These are phyloP conservation scores for Mactromeris polynyma DNA, from an alignment of 2,888 invertebrate species.

Conservation along the genomic window DNA sequence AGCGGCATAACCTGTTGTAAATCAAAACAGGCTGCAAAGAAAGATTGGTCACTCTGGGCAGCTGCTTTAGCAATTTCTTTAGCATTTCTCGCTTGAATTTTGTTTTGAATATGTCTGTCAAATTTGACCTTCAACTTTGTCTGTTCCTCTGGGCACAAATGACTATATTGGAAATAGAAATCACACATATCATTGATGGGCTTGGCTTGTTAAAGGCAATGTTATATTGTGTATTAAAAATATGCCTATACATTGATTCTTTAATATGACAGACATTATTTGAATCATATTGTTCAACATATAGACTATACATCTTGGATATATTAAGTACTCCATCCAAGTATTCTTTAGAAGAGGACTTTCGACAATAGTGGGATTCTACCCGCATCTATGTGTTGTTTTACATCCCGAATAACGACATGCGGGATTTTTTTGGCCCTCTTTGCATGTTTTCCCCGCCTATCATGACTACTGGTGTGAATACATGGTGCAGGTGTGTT, in stretches of 20 bases:
- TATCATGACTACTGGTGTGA: not conserved
- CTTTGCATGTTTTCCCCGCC: constrained; percentile 14
- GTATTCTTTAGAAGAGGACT: constrained; percentile 17
- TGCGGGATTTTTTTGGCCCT: constrained; percentile 18
- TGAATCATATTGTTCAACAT: constrained; percentile 14
- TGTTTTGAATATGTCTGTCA: too few species aligned
- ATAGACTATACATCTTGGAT: constrained; percentile 30
- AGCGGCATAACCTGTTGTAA: too few species aligned
- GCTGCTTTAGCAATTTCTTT: too few species aligned
- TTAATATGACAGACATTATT: constrained; percentile 14
- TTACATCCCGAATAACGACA: not conserved
- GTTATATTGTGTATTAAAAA: constrained; percentile 27
- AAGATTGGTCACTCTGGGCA: too few species aligned
- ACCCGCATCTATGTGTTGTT: constrained; percentile 30
- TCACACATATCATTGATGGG: constrained; percentile 28
- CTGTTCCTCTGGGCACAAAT: too few species aligned
- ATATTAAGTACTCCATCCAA: constrained; percentile 10
- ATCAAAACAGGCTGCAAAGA: too few species aligned
- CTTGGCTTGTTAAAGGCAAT: constrained; percentile 28
- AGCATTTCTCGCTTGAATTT: constrained; percentile 19
- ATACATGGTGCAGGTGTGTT: not conserved
- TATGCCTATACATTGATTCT: constrained; percentile 26
- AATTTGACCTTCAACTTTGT: not conserved
- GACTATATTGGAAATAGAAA: constrained; percentile 19
- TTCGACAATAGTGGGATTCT: constrained; percentile 37